phyloP scores from a whole-genome alignment of 2,113 vertebrate species.

The Oreocharis arfaki region DNA sequence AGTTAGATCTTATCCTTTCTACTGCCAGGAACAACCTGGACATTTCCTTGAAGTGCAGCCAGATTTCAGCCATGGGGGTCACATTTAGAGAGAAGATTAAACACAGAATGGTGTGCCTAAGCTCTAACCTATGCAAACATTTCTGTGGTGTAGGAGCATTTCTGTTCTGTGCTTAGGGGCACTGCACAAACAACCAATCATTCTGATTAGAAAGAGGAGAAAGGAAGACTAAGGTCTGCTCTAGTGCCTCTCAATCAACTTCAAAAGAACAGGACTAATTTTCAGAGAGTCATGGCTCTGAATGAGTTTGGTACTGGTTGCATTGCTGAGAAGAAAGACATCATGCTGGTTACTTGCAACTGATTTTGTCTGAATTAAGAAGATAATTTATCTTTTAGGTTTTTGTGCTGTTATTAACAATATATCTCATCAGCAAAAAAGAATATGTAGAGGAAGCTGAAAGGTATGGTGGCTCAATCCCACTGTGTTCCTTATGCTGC shows the following conservation, averaged over 20 bases:
- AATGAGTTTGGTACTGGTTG: not conserved
- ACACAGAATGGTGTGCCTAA: not conserved
- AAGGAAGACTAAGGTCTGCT: not conserved
- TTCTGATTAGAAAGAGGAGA: not conserved
- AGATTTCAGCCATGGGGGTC: not conserved
- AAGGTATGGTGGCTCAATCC: slow-evolving; percentile 77
- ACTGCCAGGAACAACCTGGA: not conserved
- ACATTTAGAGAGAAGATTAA: not conserved
- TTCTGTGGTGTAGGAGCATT: not conserved
- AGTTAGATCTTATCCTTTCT: not conserved
- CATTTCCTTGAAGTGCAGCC: not conserved
- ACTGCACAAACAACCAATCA: not conserved
- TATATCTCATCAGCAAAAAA: not conserved
- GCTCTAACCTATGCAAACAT: not conserved
- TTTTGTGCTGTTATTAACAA: not conserved
- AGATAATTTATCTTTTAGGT: not conserved
- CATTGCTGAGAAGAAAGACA: not conserved
- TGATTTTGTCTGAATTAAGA: not conserved
- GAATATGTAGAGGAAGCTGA: slow-evolving; percentile 72
- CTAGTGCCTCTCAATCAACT: not conserved
- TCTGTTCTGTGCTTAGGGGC: not conserved
- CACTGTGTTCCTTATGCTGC: slow-evolving; percentile 50
- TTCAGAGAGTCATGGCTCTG: not conserved
- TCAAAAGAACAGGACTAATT: not conserved
- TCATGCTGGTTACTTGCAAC: not conserved